Conservation (phyloP, 2,888 invertebrate genomes). For the Dyspetes luteomarginatus region DNA sequence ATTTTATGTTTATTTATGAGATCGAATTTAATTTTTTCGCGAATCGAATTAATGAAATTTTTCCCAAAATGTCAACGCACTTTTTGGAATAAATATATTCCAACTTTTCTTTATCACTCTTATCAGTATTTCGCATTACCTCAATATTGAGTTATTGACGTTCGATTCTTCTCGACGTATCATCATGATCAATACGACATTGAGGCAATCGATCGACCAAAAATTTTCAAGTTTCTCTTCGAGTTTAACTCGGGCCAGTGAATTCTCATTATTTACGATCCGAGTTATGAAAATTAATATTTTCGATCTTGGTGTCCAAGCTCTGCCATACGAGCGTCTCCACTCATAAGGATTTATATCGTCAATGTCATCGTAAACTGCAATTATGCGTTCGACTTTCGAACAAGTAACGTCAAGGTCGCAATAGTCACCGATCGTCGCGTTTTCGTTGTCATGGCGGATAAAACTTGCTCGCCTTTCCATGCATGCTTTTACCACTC, state of each 20-base stretch:
- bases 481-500: conserved; percentile 28
- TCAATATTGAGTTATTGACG: background rate
- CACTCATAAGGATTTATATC: conserved; percentile 36
- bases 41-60: too few species aligned
- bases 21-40: too few species aligned
- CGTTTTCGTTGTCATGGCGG: background rate
- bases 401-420: background rate
- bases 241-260: background rate
- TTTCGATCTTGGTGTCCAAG: conserved; percentile 56
- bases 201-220: conserved; percentile 55
- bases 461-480: conserved; percentile 2
- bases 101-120: background rate
- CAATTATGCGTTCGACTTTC: conserved; percentile 8
- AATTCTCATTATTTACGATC: background rate
- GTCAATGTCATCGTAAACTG: conserved; percentile 40
- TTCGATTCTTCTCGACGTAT: background rate
- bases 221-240: conserved; percentile 36
- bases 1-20: too few species aligned
- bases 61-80: too few species aligned
- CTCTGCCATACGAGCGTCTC: conserved; percentile 20
- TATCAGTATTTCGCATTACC: background rate
- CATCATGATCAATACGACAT: conserved; percentile 46
- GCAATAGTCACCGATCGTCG: background rate
- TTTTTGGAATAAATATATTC: background rate
- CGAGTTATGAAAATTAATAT: conserved; percentile 23